Percentiles rank a stretch among this genome's conserved stretches.
Conservation (phyloP, 2,888 invertebrate species). For the Leuctra nigra region DNA sequence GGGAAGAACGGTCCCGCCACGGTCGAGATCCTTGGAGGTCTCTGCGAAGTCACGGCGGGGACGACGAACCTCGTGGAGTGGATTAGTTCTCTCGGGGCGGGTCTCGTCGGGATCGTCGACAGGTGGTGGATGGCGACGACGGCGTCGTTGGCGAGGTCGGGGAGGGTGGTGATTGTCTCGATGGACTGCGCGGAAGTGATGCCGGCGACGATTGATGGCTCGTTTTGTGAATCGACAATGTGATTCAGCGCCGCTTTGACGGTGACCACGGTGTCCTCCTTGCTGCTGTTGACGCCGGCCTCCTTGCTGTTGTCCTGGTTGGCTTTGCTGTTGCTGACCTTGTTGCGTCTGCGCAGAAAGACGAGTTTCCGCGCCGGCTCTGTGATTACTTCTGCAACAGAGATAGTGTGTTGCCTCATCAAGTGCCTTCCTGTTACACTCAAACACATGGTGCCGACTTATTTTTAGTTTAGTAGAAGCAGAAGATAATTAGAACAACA, state of each 20-base stretch:
- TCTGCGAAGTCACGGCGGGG: neutral
- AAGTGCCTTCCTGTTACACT: no score
- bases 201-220: conserved; percentile 11
- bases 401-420: no score
- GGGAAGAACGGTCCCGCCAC: conserved; percentile 15
- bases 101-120: conserved; percentile 31
- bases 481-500: no score
- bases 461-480: no score
- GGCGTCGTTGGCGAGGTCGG: conserved; percentile 35
- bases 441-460: no score
- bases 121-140: conserved; percentile 35
- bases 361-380: conserved; percentile 9
- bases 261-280: neutral
- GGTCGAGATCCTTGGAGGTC: conserved; percentile 6
- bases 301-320: conserved; percentile 15
- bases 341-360: conserved; percentile 17
- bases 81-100: conserved; percentile 13
- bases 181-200: neutral
- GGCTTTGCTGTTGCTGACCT: conserved; percentile 6
- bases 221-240: neutral
- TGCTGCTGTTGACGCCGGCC: neutral
- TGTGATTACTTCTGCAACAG: neutral
- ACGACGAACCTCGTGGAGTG: neutral
- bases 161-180: conserved; percentile 23
- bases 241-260: conserved; percentile 7